Conservation (phyloP, 2,113 vertebrate genomes). For the Chauna torquata region DNA sequence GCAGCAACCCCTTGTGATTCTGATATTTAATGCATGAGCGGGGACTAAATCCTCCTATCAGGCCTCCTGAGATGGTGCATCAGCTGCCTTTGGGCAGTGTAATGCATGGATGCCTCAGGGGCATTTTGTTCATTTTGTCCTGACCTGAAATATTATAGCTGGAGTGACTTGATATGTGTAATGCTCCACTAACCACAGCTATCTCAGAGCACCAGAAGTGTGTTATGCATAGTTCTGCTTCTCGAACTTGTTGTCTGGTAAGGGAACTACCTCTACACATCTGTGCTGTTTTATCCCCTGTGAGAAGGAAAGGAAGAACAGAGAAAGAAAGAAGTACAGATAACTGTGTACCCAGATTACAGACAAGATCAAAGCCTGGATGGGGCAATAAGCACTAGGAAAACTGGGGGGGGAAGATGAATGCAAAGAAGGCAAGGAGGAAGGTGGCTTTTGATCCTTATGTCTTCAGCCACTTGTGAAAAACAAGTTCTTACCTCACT, state of each 20-base stretch:
- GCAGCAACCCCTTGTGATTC: not conserved
- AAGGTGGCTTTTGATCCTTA: not conserved
- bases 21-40: not conserved
- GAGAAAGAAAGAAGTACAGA: not conserved
- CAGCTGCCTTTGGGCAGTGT: constrained; percentile 31
- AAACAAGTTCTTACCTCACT: not conserved
- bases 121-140: constrained; percentile 10
- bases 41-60: not conserved
- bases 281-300: not conserved
- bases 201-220: not conserved
- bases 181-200: not conserved
- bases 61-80: not conserved
- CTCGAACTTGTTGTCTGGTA: not conserved
- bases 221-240: not conserved
- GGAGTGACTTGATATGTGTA: not conserved
- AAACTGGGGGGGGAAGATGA: not conserved
- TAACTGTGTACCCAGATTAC: not conserved
- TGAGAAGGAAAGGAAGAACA: not conserved
- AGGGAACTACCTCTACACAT: not conserved
- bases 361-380: constrained; percentile 20
- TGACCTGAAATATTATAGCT: constrained; percentile 11
- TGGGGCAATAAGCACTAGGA: not conserved
- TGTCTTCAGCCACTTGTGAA: not conserved
- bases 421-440: not conserved
- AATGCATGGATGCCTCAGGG: not conserved